These are phyloP conservation scores for Anastrepha obliqua DNA, from an alignment of 1,140 invertebrate genomes.

Conservation along the genomic window DNA sequence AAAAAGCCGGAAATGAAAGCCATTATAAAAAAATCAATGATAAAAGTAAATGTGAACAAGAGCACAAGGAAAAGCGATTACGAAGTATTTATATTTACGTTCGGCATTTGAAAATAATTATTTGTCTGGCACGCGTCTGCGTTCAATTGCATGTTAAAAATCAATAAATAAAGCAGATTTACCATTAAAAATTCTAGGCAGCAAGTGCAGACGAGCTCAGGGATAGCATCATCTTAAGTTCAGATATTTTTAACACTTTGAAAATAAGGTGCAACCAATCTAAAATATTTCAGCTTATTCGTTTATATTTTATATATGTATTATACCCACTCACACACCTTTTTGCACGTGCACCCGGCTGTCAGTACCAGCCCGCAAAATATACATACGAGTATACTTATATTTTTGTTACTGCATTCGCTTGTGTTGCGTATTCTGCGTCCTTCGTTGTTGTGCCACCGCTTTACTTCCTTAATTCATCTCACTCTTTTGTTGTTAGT, in stretches of 20 bases:
- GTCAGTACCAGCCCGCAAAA: neutral
- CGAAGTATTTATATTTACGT: too few relatives aligned
- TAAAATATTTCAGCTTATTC: neutral
- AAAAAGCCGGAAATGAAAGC: neutral
- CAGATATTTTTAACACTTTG: too few relatives aligned
- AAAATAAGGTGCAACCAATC: too few relatives aligned
- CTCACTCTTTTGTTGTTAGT: neutral
- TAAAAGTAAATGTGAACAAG: too few relatives aligned
- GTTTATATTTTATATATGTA: neutral
- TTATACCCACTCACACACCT: too few relatives aligned
- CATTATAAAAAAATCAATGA: neutral
- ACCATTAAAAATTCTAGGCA: too few relatives aligned
- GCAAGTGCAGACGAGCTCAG: neutral
- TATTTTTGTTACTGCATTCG: neutral
- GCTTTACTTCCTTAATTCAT: slow-evolving; percentile 6
- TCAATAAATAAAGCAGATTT: slow-evolving; percentile 4
- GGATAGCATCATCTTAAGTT: too few relatives aligned
- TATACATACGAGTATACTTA: slow-evolving; percentile 7
- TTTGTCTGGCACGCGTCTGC: neutral
- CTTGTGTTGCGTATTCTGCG: neutral
- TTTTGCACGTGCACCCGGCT: slow-evolving; percentile 6
- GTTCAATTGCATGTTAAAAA: slow-evolving; percentile 7
- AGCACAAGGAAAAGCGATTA: too few relatives aligned
- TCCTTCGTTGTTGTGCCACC: neutral
- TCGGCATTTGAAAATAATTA: neutral